Evolutionary conservation across 2,113 vertebrate species (phyloP), one percentile per base, ranked within the genome.

Genomic region (Amia ocellicauda): DNA sequence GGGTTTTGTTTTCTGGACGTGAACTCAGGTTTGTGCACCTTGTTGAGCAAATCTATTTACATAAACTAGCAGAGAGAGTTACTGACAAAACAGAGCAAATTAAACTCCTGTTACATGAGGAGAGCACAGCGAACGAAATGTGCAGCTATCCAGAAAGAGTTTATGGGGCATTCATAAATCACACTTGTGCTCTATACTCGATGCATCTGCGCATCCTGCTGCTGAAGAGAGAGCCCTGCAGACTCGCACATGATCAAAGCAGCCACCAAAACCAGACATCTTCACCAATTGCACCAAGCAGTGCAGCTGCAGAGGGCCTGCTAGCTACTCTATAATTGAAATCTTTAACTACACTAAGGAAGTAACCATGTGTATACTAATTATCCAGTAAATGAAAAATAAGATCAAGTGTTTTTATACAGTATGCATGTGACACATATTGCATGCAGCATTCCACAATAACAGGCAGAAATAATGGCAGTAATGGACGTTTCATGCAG

Each of bases 361-460:
- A 58, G 31, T 41, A 45, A 45, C 52, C 55, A 31, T 61, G 42
- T 42, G 14, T 60, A 17, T 22, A 60, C 59, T 23, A 64, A 64
- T 58, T 57, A 49, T 57, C 17, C 54, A 28, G 22, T 28, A 36
- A 47, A 23, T 20, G 23, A 63, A 27, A 36, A 36, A 36, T 36
- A 36, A 36, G 31, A n/a, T n/a, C n/a, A n/a, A n/a, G n/a, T n/a
- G n/a, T n/a, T n/a, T n/a, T n/a, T n/a, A n/a, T n/a, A n/a, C n/a
- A n/a, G n/a, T n/a, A n/a, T n/a, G n/a, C n/a, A n/a, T n/a, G n/a
- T n/a, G n/a, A n/a, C n/a, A n/a, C n/a, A n/a, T n/a, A n/a, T n/a
- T n/a, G n/a, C n/a, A n/a, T n/a, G n/a, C n/a, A n/a, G n/a, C n/a
- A n/a, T n/a, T n/a, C n/a, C n/a, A n/a, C n/a, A n/a, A n/a, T n/a